phyloP scores from a whole-genome alignment of 23 tunicate genomes.

The Phallusia fumigata region DNA sequence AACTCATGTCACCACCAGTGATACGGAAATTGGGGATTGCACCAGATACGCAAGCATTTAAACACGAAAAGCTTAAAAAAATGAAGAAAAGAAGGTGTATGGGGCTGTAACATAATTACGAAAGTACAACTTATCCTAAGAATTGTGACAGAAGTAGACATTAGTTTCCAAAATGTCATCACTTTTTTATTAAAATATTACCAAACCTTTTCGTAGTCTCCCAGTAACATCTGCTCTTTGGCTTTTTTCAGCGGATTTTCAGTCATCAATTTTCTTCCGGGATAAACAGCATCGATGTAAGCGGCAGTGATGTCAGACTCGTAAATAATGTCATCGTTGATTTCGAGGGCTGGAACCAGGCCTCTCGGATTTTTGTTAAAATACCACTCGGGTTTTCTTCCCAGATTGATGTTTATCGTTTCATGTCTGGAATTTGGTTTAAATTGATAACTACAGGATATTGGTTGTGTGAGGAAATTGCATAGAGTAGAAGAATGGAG shows the following conservation, averaged over 20 bases:
- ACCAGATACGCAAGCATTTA: too few relatives aligned
- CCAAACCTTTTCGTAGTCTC: constrained; percentile 30
- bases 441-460: not conserved
- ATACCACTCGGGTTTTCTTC: constrained; percentile 84
- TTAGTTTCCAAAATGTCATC: too few relatives aligned
- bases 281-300: constrained; percentile 61
- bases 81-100: too few relatives aligned
- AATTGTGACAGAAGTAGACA: too few relatives aligned
- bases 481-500: too few relatives aligned
- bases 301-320: constrained; percentile 72
- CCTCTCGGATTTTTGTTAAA: constrained; percentile 70
- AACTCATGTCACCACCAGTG: too few relatives aligned
- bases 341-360: constrained; percentile 75
- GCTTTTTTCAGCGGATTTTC: constrained; percentile 60
- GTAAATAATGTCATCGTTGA: constrained; percentile 51
- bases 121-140: too few relatives aligned
- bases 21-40: too few relatives aligned
- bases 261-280: constrained; percentile 39
- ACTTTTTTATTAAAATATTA: too few relatives aligned
- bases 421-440: constrained; percentile 51
- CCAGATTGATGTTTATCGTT: constrained; percentile 69
- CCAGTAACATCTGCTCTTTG: constrained; percentile 39
- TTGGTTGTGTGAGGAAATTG: too few relatives aligned
- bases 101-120: too few relatives aligned
- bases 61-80: too few relatives aligned